Evolutionary conservation across 2,888 invertebrate species (phyloP), one percentile per base, ranked within the genome.

Genomic region (Tortricodes alternella): DNA sequence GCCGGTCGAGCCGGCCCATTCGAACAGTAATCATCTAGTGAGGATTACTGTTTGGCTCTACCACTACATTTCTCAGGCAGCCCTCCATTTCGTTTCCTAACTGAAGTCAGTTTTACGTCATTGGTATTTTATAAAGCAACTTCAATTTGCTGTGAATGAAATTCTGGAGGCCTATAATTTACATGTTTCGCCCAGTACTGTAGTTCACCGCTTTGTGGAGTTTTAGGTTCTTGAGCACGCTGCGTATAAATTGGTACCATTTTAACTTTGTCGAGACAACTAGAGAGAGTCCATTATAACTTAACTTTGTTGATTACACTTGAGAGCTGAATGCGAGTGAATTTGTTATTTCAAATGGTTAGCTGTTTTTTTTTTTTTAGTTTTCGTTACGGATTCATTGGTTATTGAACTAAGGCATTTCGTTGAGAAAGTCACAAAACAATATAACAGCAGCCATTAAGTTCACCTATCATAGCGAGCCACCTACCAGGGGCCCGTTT

Each of bases 231-330:
- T 38, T 49, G 49, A 38, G 19, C 15, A 46, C 34, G 34, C 34
- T 46, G 38, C 49, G 48, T 49, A 49, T 24, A 49, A 49, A 49
- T 49, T 49, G 49, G 29, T 29, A 29, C 5, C 29, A 29, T 29
- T 29, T 27, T n/a, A 29, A 29, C 29, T 29, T 29, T 29, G 11
- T 29, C n/a, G 38, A 19, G 27, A 49, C 38, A 49, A 37, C 48
- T 48, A 37, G 18, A 37, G 38, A 37, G 18, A 37, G 38, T 27
- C 49, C 38, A 38, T 49, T 49, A 38, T 49, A 49, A 49, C 49
- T 49, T 39, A n/a, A 18, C 38, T 9, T 15, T 27, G 27, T 38
- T 38, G 29, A 49, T 49, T 49, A 49, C 49, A 1, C 38, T 29
- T 37, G 35, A 38, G 15, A 38, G 2, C 15, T 27, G 27, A 29